Evolutionary conservation across 1,140 invertebrate genomes (phyloP), one percentile per base, ranked within the genome.

Genomic region (Scaptomyza graminum): DNA sequence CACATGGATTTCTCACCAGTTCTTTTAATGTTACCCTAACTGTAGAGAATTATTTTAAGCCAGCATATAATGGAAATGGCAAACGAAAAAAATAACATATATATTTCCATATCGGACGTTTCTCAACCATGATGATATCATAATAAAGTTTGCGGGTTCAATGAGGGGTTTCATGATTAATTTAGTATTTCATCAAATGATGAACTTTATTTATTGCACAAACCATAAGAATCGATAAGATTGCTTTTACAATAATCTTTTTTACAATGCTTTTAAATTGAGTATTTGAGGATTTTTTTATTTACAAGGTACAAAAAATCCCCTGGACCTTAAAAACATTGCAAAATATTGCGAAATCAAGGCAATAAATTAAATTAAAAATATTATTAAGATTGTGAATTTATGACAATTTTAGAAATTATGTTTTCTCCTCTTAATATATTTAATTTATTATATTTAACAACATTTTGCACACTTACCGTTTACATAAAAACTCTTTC

Each of bases 51-150:
- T 47, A 56, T 44, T 13, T 60, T 63, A 66, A 68, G 69, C 74
- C 80, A 76, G 82, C 81, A 52, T 68, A 75, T 82, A 87, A 85
- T 85, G 82, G 72, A 82, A 87, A 87, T 85, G 82, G 70, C 82
- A 87, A 87, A 76, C 49, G 72, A 88, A 67, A 54, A 75, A 76
- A 60, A 63, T 69, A 50, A 50, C 31, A 7, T 51, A 18, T 12
- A 41, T 3, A 28, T 28, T 28, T 28, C 25, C 0, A 34, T 34
- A 8, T n/a, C 4, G 5, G 37, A 39, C 9, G 46, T 68, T 37
- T 41, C 13, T 15, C 12, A 4, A 47, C 13, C n/a, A 22, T 37
- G 49, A 55, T 70, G 51, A 64, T 60, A 41, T 63, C 37, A 69
- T 54, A 39, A 3, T 34, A n/a, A 15, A 16, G 25, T 11, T 13